Percentiles rank a stretch among this genome's conserved stretches.
Evolutionary conservation across 2,797 vertebrate genomes (phyloP).

Genomic region (Philypnodon macrostomus): DNA sequence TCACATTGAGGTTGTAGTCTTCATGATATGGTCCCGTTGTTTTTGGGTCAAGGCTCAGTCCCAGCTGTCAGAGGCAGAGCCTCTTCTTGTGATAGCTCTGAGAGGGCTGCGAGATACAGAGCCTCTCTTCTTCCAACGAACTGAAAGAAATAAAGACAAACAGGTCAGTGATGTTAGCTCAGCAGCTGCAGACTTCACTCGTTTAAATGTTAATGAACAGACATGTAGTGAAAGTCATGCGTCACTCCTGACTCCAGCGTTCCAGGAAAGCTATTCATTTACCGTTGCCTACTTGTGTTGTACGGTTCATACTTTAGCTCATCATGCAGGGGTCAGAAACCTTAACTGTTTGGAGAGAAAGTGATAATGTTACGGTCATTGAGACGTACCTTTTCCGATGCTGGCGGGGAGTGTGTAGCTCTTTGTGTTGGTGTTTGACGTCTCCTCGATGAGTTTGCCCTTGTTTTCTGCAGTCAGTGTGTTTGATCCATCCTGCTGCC

Average conservation of each 20-base stretch:
- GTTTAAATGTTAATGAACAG: slow-evolving; percentile 16
- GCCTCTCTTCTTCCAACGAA: slow-evolving; percentile 78
- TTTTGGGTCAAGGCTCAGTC: slow-evolving; percentile 50
- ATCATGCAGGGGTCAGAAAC: not conserved
- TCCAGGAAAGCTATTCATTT: slow-evolving; percentile 8
- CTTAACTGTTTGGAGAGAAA: not conserved
- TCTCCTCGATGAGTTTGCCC: slow-evolving; percentile 46
- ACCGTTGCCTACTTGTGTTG: not conserved
- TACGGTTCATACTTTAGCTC: slow-evolving; percentile 6
- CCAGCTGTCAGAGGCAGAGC: slow-evolving; percentile 72
- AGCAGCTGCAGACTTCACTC: slow-evolving; percentile 7
- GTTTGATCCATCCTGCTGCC: slow-evolving; percentile 70
- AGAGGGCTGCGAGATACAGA: slow-evolving; percentile 76
- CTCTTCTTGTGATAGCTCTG: slow-evolving; percentile 69
- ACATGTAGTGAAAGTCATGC: not conserved
- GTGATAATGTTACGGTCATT: not conserved
- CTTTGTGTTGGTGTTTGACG: slow-evolving; percentile 46
- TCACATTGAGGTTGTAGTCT: slow-evolving; percentile 26
- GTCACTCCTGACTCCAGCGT: not conserved
- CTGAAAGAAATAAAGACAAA: slow-evolving; percentile 45
- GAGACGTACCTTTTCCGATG: slow-evolving; percentile 74
- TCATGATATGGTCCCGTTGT: slow-evolving; percentile 7
- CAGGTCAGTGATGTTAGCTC: slow-evolving; percentile 4
- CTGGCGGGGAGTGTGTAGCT: slow-evolving; percentile 74
- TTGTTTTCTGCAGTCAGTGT: slow-evolving; percentile 40